Percentiles rank a stretch among this genome's conserved stretches.
These are phyloP conservation scores for Crypturellus tataupa DNA, from an alignment of 2,797 vertebrate species.

Conservation along the genomic window DNA sequence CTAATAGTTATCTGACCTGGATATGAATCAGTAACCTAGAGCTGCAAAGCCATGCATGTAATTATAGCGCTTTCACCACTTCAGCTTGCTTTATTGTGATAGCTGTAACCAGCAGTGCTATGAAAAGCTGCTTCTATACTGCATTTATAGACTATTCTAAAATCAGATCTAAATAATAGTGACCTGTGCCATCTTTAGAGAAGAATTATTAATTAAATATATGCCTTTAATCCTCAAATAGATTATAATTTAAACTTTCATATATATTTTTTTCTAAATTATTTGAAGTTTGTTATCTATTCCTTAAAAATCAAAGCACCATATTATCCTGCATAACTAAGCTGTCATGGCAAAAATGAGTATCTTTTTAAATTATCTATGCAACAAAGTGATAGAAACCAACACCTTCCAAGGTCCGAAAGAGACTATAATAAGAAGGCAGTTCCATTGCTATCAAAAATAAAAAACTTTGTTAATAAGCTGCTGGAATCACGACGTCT, in stretches of 20 bases:
- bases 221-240: background rate
- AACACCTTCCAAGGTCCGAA: conserved; percentile 55
- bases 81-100: conserved; percentile 56
- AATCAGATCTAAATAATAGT: background rate
- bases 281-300: background rate
- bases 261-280: background rate
- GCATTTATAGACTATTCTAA: background rate
- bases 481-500: conserved; percentile 24
- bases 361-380: conserved; percentile 19
- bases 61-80: conserved; percentile 33
- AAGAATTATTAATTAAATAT: background rate
- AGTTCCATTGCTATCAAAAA: conserved; percentile 80
- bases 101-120: conserved; percentile 9
- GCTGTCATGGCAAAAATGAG: background rate
- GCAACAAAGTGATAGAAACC: conserved; percentile 35
- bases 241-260: background rate
- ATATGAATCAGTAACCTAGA: conserved; percentile 36
- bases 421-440: conserved; percentile 66
- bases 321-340: conserved; percentile 37
- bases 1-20: conserved; percentile 21
- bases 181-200: background rate
- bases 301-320: conserved; percentile 7
- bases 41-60: conserved; percentile 25
- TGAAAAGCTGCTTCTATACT: conserved; percentile 3
- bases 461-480: conserved; percentile 72